Base-by-base conservation (phyloP, 2,797 vertebrate genomes). In the Staurois parvus region DNA sequence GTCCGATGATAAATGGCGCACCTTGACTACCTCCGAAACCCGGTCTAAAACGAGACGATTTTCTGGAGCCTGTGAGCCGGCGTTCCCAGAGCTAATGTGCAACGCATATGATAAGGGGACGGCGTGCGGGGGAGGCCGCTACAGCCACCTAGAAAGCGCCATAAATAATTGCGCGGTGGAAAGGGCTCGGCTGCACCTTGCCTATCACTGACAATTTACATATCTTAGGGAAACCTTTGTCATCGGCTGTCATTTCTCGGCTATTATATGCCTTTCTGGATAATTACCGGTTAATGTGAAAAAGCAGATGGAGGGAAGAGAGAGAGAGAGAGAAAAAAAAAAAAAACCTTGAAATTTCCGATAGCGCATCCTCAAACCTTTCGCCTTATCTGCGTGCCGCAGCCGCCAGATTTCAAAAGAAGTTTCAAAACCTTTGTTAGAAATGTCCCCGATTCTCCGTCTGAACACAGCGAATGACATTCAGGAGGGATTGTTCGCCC, bases 271-370 rank as follows among this genome's bases (percentile, higher is more conserved):
- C 92, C 92, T 94, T 93, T 94, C 93, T 94, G 93, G 93, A 94
- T 94, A 95, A 95, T 94, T 94, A 94, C 92, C 93, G 94, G 92
- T 94, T 94, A 95, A 95, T 94, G 91, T 94, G 94, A 94, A 95
- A 92, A 37, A 37, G 92, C 92, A 93, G 92, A 94, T 94, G 92
- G 91, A 77, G 82, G 70, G 30, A 45, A 59, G 12, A 3, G 26
- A 64, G 62, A n/a, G 40, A 37, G 8, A 37, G 34, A 37, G 45
- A 64, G 62, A 45, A 83, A 91, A 91, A 82, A 92, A 93, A 92
- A 91, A 82, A 92, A 93, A 92, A 91, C 91, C 91, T 94, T 94
- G 92, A 94, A 95, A 95, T 94, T 94, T 94, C 93, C 91, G 92
- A 94, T 94, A 94, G 92, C 94, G 93, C 94, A 94, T 94, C 92